phyloP scores from a whole-genome alignment of 2,888 invertebrate species.

The Creontiades dilutus region DNA sequence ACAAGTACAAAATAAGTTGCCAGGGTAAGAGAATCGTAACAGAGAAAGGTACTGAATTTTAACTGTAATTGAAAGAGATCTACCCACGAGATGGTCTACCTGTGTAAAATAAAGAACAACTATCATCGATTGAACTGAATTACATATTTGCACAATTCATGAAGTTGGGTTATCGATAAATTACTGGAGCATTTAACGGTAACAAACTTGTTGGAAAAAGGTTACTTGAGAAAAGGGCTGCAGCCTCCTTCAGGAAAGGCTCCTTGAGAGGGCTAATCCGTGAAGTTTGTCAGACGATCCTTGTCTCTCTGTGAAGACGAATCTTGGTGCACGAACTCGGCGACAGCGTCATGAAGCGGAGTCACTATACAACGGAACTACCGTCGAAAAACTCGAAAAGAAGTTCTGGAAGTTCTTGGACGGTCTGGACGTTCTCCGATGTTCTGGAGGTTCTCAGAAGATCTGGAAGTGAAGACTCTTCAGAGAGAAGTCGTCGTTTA shows the following conservation, averaged over 20 bases:
- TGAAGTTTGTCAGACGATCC: background rate
- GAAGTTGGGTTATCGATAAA: background rate
- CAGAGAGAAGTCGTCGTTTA: conserved; percentile 8
- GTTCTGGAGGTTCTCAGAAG: conserved; percentile 11
- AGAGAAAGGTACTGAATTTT: too few relatives aligned
- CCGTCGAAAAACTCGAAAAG: conserved; percentile 17
- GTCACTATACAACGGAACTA: background rate
- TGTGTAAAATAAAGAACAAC: background rate
- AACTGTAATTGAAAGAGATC: too few relatives aligned
- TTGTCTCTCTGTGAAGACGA: background rate
- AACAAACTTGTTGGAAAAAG: conserved; percentile 60
- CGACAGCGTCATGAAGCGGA: background rate
- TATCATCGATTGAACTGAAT: conserved; percentile 1
- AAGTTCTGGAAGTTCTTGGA: conserved; percentile 60
- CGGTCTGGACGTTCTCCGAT: conserved; percentile 60
- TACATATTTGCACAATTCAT: conserved; percentile 53
- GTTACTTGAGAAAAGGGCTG: conserved; percentile 66
- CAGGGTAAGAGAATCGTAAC: too few relatives aligned
- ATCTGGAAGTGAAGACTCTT: conserved; percentile 18
- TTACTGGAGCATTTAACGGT: background rate
- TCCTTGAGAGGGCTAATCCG: background rate
- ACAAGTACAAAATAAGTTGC: too few relatives aligned
- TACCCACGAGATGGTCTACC: background rate
- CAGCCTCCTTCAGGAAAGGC: conserved; percentile 43
- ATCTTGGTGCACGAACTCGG: background rate